Evolutionary conservation across 2,113 vertebrate species (phyloP).

Genomic region (Mola mola): DNA sequence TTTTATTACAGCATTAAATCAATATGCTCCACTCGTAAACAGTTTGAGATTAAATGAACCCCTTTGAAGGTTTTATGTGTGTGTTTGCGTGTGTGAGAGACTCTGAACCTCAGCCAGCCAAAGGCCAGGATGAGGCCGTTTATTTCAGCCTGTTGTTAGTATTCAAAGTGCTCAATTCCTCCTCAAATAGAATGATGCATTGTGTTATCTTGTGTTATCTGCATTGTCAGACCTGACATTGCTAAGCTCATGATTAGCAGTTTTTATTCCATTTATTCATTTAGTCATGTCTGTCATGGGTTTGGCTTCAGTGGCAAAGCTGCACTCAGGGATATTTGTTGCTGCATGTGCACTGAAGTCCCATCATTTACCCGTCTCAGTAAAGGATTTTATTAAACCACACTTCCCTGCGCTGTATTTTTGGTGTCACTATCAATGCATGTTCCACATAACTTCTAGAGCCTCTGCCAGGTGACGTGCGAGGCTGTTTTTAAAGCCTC

Average conservation of each 20-base stretch:
- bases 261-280: not conserved
- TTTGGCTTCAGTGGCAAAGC: not conserved
- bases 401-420: too few species aligned
- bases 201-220: too few species aligned
- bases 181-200: not conserved
- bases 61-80: slow-evolving; percentile 68
- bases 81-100: slow-evolving; percentile 20
- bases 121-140: slow-evolving; percentile 8
- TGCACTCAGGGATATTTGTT: not conserved
- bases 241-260: not conserved
- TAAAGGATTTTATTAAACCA: too few species aligned
- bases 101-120: slow-evolving; percentile 39
- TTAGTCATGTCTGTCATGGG: not conserved
- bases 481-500: too few species aligned
- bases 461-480: too few species aligned
- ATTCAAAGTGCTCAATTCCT: slow-evolving; percentile 10
- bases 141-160: slow-evolving; percentile 12
- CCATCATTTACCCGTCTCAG: too few species aligned
- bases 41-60: slow-evolving; percentile 74
- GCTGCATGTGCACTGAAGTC: not conserved
- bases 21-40: slow-evolving; percentile 73
- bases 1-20: slow-evolving; percentile 79
- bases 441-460: too few species aligned
- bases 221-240: slow-evolving; percentile 3
- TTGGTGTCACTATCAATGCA: too few species aligned